Base-by-base conservation (phyloP, 2,113 vertebrate genomes). In the Lagopus muta region DNA sequence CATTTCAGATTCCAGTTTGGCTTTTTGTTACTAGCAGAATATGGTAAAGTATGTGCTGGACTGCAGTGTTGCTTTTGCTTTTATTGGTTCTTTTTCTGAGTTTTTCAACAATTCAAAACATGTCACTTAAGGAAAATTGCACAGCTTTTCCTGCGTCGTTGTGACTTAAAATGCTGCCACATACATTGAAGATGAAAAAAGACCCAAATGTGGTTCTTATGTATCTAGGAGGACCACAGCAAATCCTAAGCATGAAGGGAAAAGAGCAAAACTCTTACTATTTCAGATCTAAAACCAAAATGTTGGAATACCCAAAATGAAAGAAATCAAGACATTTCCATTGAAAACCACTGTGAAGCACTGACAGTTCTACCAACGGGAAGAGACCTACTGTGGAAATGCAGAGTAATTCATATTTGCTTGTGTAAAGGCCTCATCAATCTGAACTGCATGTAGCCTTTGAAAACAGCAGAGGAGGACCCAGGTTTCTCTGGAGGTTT, bases 371-470 rank as follows among this genome's bases (percentile, higher is more conserved):
- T 40, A 45, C 36, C 54, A 55, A 3, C 34, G 42, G 62, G 36
- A 65, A 45, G 43, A 40, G 32, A 25, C 20, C 20, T 17, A 11
- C 30, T 79, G 4, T 14, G 48, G 52, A 58, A 72, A 43, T 32
- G 19, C 40, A 61, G 58, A 52, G 55, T 84, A n/a, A 20, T 15
- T 85, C 52, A 8, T 19, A 57, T 11, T 38, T 62, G 66, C 6
- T 32, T 61, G 55, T 30, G 21, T 13, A 75, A 91, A 82, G 50
- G 42, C 52, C 79, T 72, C 47, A 4, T n/a, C 38, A 62, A 5
- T 13, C 14, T n/a, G 19, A 62, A 10, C n/a, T 58, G 1, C 0
- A 0, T 7, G 20, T 21, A 64, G 32, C 14, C 85, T 64, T 64
- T 58, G 66, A 80, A 62, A 96, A 13, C 57, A 82, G 3, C 11